Percentiles rank a stretch among this genome's conserved stretches.
Conservation (phyloP, 2,797 vertebrate species). For the Natrix natrix region DNA sequence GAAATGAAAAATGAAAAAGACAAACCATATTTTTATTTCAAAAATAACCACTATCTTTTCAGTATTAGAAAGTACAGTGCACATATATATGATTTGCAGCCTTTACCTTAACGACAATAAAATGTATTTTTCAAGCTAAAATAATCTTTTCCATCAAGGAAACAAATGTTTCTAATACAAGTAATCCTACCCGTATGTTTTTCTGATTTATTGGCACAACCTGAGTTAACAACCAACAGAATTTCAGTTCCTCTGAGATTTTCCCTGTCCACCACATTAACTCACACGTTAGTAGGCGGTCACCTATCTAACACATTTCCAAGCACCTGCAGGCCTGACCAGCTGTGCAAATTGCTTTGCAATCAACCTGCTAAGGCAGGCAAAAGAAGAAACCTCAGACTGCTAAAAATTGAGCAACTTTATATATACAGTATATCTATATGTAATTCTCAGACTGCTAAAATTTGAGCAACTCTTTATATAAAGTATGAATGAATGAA, state of each 20-base stretch:
- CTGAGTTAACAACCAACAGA: constrained; percentile 26
- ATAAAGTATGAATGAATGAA: background rate
- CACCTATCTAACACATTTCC: constrained; percentile 50
- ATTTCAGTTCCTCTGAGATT: constrained; percentile 20
- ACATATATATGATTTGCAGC: background rate
- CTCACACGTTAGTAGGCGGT: constrained; percentile 13
- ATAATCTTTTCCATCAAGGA: constrained; percentile 1
- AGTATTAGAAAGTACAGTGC: background rate
- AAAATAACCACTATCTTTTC: background rate
- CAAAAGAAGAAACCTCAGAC: constrained; percentile 38
- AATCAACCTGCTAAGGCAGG: constrained; percentile 30
- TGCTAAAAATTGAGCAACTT: constrained; percentile 12
- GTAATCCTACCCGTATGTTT: constrained; percentile 15
- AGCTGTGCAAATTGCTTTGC: constrained; percentile 47
- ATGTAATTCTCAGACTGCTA: background rate
- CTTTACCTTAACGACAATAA: constrained; percentile 11
- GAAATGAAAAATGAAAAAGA: background rate
- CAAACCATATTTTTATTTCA: constrained; percentile 4
- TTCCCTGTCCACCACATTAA: constrained; percentile 23
- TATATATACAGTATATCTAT: background rate
- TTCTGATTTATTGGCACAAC: constrained; percentile 23
- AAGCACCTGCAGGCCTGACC: constrained; percentile 38
- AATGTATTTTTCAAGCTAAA: constrained; percentile 4
- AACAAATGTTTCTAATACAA: constrained; percentile 13
- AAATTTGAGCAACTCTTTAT: constrained; percentile 12